These are phyloP conservation scores for Toxotes jaculatrix DNA, from an alignment of 2,113 vertebrate species.

Conservation along the genomic window DNA sequence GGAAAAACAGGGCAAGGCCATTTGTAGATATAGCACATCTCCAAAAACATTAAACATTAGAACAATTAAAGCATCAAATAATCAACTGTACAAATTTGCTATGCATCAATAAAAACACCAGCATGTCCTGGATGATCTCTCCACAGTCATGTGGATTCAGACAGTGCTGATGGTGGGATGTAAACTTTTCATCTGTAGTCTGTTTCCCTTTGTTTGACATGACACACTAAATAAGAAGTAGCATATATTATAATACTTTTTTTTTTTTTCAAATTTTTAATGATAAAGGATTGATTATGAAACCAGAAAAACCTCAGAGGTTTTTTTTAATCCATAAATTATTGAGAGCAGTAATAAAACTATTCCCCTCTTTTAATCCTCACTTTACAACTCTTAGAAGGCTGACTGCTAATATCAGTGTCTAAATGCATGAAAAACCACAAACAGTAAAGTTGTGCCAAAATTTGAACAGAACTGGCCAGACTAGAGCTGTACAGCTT, in stretches of 20 bases:
- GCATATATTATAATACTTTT: not conserved
- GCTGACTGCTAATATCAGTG: not conserved
- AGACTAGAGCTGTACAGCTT: constrained; percentile 33
- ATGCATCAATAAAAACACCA: not conserved
- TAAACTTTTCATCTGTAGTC: not conserved
- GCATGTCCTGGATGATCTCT: not conserved
- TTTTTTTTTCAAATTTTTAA: not conserved
- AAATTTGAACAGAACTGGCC: constrained; percentile 55
- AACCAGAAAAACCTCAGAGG: not conserved
- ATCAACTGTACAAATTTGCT: not conserved
- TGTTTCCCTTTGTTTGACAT: constrained; percentile 4
- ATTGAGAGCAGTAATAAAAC: not conserved
- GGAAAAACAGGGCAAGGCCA: constrained; percentile 47
- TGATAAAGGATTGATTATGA: not conserved
- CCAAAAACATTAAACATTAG: not conserved
- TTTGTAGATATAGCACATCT: not conserved
- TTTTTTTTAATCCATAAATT: not conserved
- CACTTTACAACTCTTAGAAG: not conserved
- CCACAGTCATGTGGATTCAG: not conserved
- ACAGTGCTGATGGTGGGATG: not conserved
- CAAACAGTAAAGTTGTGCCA: not conserved
- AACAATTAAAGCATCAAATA: not conserved
- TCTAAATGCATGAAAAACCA: constrained; percentile 5
- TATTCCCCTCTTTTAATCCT: not conserved
- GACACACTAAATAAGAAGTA: not conserved